Base-by-base conservation (phyloP, 1,140 invertebrate species). In the Bombyx mandarina region DNA sequence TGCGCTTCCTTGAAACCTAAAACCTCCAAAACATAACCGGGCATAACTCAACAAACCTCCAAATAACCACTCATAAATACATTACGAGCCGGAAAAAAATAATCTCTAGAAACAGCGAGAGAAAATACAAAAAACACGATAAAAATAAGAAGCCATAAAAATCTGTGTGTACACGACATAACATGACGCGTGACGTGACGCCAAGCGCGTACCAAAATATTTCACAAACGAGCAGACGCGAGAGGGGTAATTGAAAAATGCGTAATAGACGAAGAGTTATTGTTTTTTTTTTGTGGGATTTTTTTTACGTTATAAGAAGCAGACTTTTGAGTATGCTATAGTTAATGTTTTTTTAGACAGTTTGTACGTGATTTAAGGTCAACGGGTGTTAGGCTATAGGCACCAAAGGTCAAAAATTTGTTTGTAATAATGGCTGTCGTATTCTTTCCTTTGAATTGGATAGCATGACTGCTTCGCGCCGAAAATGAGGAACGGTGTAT, bases 141-240 rank as follows among this genome's bases (percentile, higher is more conserved):
- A 54, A 54, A 54, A 54, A 54, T 54, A 43, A 43, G 12, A 43
- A 12, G 8, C 52, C 42, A 54, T 54, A 43, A 43, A 43, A 54
- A 10, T 5, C 44, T 7, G 18, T 12, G 52, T 12, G 42, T 22
- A 12, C 43, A 43, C 12, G 3, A 43, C 42, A 44, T 42, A 54
- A 54, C 52, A 43, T 44, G 52, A 43, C 42, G 52, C 9, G 52
- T 44, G 52, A 45, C 52, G 43, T 43, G 35, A n/a, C 52, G 42
- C 7, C 10, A 6, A 18, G 12, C 8, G 12, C n/a, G 48, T 8
- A 26, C 43, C 9, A 52, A 43, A 52, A 51, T 22, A n/a, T 51
- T 51, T 18, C 26, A 35, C 26, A 35, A 35, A 35, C 26, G 26
- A 35, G 4, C 26, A 35, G 26, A 35, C 26, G 26, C 26, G 26